phyloP scores from a whole-genome alignment of 2,888 invertebrate genomes.

The Pseudanteris insignis region DNA sequence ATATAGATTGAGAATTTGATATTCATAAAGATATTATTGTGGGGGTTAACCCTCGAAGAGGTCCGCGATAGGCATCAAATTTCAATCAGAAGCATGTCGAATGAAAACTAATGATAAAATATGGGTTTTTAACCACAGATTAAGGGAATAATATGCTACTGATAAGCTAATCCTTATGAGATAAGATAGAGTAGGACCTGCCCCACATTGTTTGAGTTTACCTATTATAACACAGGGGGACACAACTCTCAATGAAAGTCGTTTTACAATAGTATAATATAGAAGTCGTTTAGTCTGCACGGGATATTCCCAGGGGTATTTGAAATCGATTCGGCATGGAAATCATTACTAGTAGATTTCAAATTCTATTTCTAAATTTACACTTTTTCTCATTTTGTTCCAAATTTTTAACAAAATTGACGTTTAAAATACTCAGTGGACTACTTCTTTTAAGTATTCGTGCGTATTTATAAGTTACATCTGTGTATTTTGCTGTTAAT shows the following conservation, averaged over 20 bases:
- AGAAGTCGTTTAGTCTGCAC: slow-evolving; percentile 48
- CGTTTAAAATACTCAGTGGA: no score
- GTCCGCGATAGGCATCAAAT: slow-evolving; percentile 38
- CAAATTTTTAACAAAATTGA: slow-evolving; percentile 24
- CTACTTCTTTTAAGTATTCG: no score
- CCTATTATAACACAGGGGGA: slow-evolving; percentile 48
- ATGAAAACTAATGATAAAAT: slow-evolving; percentile 62
- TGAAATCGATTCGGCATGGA: slow-evolving; percentile 66
- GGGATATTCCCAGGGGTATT: slow-evolving; percentile 63
- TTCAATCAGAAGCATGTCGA: slow-evolving; percentile 36
- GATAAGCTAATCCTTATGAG: slow-evolving; percentile 65
- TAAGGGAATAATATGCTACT: slow-evolving; percentile 65
- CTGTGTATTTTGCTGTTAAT: no score
- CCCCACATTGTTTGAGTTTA: slow-evolving; percentile 43
- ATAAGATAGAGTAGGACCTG: slow-evolving; percentile 56
- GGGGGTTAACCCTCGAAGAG: slow-evolving; percentile 4
- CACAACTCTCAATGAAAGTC: slow-evolving; percentile 54
- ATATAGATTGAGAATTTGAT: no score
- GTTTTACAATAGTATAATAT: slow-evolving; percentile 51
- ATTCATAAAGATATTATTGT: slow-evolving; percentile 3
- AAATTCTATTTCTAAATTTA: slow-evolving; percentile 65
- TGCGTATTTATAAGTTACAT: no score
- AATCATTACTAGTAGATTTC: slow-evolving; percentile 66
- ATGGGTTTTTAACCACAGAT: slow-evolving; percentile 66
- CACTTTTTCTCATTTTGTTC: slow-evolving; percentile 50